Percentiles rank a stretch among this genome's conserved stretches.
phyloP scores from a whole-genome alignment of 2,888 invertebrate genomes.

The Ennomos erosarius region DNA sequence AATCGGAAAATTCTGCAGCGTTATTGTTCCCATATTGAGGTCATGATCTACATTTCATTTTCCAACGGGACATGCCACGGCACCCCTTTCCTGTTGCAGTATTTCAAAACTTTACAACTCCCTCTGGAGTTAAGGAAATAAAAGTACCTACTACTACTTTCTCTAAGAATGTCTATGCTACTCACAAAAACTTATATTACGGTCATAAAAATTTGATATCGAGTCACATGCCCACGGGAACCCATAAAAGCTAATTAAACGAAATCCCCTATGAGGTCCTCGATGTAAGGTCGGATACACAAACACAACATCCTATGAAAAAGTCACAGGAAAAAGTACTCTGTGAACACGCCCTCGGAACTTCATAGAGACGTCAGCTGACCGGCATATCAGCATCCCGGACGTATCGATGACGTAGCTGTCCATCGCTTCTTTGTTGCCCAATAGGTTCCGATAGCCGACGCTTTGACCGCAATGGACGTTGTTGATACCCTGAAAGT shows the following conservation, averaged over 20 bases:
- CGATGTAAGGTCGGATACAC: slow-evolving; percentile 50
- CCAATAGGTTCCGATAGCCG: slow-evolving; percentile 8
- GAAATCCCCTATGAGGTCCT: slow-evolving; percentile 38
- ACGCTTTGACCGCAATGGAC: slow-evolving; percentile 10
- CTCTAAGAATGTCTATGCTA: slow-evolving; percentile 18
- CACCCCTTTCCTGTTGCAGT: slow-evolving; percentile 24
- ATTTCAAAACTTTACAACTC: slow-evolving; percentile 26
- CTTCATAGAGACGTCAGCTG: slow-evolving; percentile 27
- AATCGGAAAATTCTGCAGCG: slow-evolving; percentile 8
- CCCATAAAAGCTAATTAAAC: slow-evolving; percentile 37
- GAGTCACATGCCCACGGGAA: slow-evolving; percentile 26
- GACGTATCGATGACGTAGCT: slow-evolving; percentile 35
- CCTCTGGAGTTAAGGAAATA: background rate
- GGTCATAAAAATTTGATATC: slow-evolving; percentile 26
- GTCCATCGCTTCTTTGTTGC: slow-evolving; percentile 41
- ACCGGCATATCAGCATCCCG: slow-evolving; percentile 34
- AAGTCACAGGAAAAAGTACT: too few species aligned
- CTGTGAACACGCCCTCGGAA: slow-evolving; percentile 58
- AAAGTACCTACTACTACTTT: slow-evolving; percentile 17
- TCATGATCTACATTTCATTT: slow-evolving; percentile 40
- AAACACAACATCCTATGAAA: too few species aligned
- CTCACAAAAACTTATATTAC: slow-evolving; percentile 25
- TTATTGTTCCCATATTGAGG: slow-evolving; percentile 39
- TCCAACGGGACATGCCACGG: slow-evolving; percentile 25
- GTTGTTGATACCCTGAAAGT: background rate